Evolutionary conservation across 2,113 vertebrate species (phyloP).

Genomic region (Colaptes auratus): DNA sequence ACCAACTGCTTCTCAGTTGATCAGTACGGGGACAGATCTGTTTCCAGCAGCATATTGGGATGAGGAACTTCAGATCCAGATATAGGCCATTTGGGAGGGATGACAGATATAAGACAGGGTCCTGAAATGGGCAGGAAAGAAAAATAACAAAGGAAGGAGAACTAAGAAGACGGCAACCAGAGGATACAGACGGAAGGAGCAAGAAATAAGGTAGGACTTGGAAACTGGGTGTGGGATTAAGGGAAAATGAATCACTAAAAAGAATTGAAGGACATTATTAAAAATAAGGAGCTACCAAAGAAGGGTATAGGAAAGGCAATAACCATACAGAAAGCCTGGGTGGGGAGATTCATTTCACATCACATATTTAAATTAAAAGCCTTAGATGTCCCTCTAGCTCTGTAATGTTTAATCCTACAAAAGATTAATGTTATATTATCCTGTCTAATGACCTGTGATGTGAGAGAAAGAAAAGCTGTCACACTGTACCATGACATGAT

Average conservation of each 20-base stretch:
- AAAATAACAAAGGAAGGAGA: slow-evolving; percentile 56
- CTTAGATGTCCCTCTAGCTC: neutral
- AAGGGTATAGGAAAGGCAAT: neutral
- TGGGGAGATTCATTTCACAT: neutral
- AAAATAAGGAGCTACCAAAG: slow-evolving; percentile 1
- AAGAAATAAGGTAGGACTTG: slow-evolving; percentile 63
- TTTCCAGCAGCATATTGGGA: slow-evolving; percentile 44
- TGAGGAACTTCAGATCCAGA: slow-evolving; percentile 45
- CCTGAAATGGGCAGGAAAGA: slow-evolving; percentile 62
- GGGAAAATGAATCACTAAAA: slow-evolving; percentile 29
- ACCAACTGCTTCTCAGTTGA: slow-evolving; percentile 49
- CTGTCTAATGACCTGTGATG: neutral
- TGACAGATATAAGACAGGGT: slow-evolving; percentile 53
- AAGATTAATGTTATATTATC: neutral
- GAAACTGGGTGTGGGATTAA: slow-evolving; percentile 51
- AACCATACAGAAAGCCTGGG: neutral
- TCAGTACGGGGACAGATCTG: slow-evolving; percentile 36
- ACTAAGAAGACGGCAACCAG: slow-evolving; percentile 60
- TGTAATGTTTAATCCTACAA: neutral
- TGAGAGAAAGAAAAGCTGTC: slow-evolving; percentile 24
- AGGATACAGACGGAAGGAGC: slow-evolving; percentile 59
- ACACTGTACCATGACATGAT: neutral
- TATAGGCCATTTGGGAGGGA: slow-evolving; percentile 57
- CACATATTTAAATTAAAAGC: neutral
- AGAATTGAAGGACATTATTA: neutral